Conservation (phyloP, 2,113 vertebrate genomes). For the Thalassarche chlororhynchos region DNA sequence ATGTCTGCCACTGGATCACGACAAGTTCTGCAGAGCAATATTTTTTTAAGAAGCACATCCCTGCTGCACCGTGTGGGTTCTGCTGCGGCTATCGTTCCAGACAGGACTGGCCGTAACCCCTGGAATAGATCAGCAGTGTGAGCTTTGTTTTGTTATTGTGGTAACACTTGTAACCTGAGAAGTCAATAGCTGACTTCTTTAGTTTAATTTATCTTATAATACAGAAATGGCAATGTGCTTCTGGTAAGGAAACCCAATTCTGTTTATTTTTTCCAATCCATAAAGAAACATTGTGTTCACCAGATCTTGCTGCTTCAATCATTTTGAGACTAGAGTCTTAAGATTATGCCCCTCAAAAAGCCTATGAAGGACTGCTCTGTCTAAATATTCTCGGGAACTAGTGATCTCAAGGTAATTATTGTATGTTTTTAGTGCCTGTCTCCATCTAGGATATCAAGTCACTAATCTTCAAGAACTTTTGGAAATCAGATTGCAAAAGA, state of each 20-base stretch:
- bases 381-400: neutral
- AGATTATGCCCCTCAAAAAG: neutral
- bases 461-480: neutral
- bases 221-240: constrained; percentile 67
- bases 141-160: constrained; percentile 58
- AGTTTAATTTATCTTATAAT: constrained; percentile 72
- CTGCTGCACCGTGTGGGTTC: constrained; percentile 41
- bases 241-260: constrained; percentile 69
- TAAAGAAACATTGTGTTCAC: constrained; percentile 36
- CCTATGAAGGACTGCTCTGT: neutral
- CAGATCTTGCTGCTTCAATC: neutral
- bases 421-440: neutral
- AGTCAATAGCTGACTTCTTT: constrained; percentile 68
- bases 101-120: constrained; percentile 62
- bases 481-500: neutral
- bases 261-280: constrained; percentile 40
- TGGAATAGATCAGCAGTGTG: constrained; percentile 49
- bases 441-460: neutral
- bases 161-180: constrained; percentile 69
- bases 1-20: neutral
- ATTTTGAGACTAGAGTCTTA: neutral
- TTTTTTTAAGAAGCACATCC: constrained; percentile 22
- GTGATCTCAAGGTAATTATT: neutral
- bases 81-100: constrained; percentile 66
- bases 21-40: constrained; percentile 34